phyloP scores from a whole-genome alignment of 2,113 vertebrate genomes.

The Nyctereutes procyonoides region DNA sequence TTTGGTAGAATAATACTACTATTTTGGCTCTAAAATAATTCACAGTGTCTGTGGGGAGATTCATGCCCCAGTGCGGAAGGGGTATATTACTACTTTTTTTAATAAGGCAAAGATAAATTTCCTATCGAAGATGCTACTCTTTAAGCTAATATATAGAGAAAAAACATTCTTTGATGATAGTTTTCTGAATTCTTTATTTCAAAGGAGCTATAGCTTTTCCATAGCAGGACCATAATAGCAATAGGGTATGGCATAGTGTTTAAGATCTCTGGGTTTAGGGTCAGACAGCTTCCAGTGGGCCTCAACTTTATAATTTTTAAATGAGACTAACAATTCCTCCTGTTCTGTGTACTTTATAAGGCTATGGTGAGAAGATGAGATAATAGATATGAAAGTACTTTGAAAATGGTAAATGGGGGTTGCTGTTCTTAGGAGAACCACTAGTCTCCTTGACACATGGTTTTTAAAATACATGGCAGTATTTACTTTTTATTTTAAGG shows the following conservation, averaged over 20 bases:
- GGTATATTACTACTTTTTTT: constrained; percentile 31
- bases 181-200: constrained; percentile 47
- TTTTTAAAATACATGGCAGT: constrained; percentile 55
- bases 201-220: constrained; percentile 37
- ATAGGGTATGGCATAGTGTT: neutral
- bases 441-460: constrained; percentile 1
- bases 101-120: constrained; percentile 38
- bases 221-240: neutral
- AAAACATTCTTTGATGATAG: neutral
- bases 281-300: neutral
- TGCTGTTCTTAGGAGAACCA: constrained; percentile 32
- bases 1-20: neutral
- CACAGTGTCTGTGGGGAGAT: neutral
- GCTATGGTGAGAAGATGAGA: constrained; percentile 24
- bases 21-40: constrained; percentile 56
- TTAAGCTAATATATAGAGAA: constrained; percentile 44
- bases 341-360: constrained; percentile 46
- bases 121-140: neutral
- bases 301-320: constrained; percentile 26
- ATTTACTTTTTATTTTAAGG: constrained; percentile 64
- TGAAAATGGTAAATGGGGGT: constrained; percentile 30
- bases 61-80: neutral
- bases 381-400: constrained; percentile 44
- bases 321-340: constrained; percentile 13
- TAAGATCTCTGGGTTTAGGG: neutral